A percentile compares a stretch with the other conserved stretches of the same genome.
Evolutionary conservation across 2,888 invertebrate genomes (phyloP).

Genomic region (Yponomeuta sedellus): DNA sequence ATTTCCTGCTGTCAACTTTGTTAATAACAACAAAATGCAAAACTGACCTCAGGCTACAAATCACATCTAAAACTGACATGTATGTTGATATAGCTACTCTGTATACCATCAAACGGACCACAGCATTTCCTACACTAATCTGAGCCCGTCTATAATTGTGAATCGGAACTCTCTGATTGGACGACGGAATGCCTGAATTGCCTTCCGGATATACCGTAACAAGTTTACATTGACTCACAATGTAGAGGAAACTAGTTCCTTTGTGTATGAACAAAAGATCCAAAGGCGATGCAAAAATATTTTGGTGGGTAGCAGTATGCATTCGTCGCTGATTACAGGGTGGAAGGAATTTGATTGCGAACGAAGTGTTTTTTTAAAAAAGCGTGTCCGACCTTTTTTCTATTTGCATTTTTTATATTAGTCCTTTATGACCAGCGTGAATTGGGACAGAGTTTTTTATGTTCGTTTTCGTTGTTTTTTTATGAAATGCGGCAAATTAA

Average conservation of each 20-base stretch:
- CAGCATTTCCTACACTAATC: background rate
- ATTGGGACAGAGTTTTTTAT: background rate
- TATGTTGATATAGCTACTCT: background rate
- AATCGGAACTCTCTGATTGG: slow-evolving; percentile 11
- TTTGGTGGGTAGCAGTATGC: background rate
- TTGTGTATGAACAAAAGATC: background rate
- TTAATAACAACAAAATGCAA: no score
- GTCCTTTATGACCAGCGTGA: background rate
- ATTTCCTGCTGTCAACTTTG: no score
- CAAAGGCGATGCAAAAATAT: background rate
- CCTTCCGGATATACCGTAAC: background rate
- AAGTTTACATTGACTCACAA: background rate
- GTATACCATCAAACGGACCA: background rate
- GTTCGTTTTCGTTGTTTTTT: background rate
- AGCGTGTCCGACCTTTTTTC: background rate
- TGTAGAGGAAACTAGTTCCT: background rate
- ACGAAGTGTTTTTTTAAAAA: background rate
- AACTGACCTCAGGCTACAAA: no score
- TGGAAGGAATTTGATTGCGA: slow-evolving; percentile 12
- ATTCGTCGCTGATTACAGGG: slow-evolving; percentile 11
- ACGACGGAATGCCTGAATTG: background rate
- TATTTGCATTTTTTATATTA: background rate
- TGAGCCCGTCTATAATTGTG: slow-evolving; percentile 5
- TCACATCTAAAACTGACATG: no score
- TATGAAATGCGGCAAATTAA: background rate